Conservation (phyloP, 2,797 vertebrate genomes). For the Morus bassanus region DNA sequence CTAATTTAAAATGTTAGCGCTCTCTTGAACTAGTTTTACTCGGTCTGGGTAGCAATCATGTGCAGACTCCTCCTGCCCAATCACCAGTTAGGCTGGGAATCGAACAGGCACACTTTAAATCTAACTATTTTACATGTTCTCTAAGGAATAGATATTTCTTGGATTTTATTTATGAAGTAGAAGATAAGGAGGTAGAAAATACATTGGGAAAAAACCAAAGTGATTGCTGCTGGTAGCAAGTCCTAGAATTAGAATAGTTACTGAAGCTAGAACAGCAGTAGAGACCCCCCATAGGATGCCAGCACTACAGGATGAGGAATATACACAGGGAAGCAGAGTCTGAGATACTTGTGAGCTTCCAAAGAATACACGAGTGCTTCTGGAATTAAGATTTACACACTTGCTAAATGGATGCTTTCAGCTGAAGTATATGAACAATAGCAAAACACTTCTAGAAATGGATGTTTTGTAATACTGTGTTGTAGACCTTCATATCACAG, state of each 20-base stretch:
- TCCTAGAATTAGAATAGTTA: conserved; percentile 8
- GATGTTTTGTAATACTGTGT: not conserved
- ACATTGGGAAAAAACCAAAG: not conserved
- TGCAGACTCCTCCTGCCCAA: not conserved
- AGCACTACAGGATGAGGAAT: conserved; percentile 78
- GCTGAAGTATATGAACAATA: not conserved
- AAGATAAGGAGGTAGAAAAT: not conserved
- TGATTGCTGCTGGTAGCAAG: not conserved
- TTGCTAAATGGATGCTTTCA: not conserved
- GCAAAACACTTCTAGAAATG: not conserved
- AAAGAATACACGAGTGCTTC: conserved; percentile 66
- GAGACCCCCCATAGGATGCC: conserved; percentile 71
- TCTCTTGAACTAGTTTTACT: not conserved
- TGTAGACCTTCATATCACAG: not conserved
- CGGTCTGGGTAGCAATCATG: not conserved
- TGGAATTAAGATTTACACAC: conserved; percentile 68
- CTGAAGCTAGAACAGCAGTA: conserved; percentile 71
- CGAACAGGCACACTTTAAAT: not conserved
- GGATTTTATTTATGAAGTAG: not conserved
- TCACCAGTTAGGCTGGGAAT: not conserved
- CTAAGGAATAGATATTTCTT: fast-evolving
- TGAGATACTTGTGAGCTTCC: not conserved
- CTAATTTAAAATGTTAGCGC: not conserved
- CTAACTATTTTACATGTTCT: not conserved
- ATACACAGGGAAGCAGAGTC: not conserved